Conservation (phyloP, 2,113 vertebrate genomes). For the Peromyscus leucopus region DNA sequence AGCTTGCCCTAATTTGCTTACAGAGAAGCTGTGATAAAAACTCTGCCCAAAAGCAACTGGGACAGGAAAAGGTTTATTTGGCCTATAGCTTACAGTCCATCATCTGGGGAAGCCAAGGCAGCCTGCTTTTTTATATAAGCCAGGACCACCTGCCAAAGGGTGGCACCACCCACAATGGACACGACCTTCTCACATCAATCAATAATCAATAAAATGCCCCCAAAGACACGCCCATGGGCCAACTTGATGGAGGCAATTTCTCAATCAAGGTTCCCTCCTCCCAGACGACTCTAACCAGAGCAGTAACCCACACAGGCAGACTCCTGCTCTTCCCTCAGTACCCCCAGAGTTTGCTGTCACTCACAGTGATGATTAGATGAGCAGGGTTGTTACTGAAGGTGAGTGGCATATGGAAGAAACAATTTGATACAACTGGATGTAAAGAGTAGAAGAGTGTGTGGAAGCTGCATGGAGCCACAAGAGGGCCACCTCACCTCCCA, state of each 20-base stretch:
- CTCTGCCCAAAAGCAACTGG: neutral
- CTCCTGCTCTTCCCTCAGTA: neutral
- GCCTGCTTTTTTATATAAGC: neutral
- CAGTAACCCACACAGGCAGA: neutral
- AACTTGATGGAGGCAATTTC: neutral
- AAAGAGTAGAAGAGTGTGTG: fast-evolving
- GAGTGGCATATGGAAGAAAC: neutral
- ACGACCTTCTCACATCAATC: neutral
- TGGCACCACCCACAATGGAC: neutral
- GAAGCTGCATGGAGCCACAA: fast-evolving
- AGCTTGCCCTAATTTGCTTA: neutral
- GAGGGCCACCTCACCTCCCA: too few relatives aligned
- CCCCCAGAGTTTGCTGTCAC: neutral
- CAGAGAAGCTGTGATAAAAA: neutral
- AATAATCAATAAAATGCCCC: neutral
- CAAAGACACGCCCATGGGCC: neutral
- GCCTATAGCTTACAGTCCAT: neutral
- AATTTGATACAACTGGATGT: neutral
- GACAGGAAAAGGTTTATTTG: neutral
- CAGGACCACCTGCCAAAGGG: neutral
- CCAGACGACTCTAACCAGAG: neutral
- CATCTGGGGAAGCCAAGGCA: neutral
- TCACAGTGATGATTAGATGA: neutral
- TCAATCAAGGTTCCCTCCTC: neutral
- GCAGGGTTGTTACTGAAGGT: neutral